These are phyloP conservation scores for Xenopus borealis DNA, from an alignment of 2,113 vertebrate species.

Conservation along the genomic window DNA sequence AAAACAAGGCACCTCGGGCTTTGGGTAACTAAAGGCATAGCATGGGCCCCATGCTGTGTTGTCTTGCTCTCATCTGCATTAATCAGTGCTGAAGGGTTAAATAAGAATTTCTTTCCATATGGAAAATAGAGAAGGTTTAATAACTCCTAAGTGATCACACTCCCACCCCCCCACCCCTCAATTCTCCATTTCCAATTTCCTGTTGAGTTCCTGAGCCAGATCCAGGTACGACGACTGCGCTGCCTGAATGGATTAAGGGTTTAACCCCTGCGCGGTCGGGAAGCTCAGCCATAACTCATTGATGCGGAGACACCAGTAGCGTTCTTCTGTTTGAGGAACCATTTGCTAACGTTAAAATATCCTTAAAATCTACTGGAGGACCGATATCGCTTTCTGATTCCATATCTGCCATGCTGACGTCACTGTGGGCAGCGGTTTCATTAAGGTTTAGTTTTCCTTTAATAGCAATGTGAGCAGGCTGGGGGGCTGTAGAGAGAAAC, in stretches of 20 bases:
- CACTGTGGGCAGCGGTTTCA: too few relatives aligned
- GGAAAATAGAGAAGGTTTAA: conserved; percentile 15
- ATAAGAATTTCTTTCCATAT: conserved; percentile 12
- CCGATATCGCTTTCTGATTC: too few relatives aligned
- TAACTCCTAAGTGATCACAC: conserved; percentile 3
- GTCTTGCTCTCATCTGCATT: background rate
- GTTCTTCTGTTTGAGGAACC: too few relatives aligned
- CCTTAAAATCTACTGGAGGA: too few relatives aligned
- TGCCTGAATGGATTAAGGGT: background rate
- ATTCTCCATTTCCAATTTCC: conserved; percentile 22
- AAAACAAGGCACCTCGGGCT: too few relatives aligned
- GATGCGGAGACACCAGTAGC: too few relatives aligned
- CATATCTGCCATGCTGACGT: too few relatives aligned
- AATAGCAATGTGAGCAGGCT: background rate
- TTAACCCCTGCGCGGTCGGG: background rate
- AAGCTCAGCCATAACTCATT: background rate
- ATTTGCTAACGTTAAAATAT: too few relatives aligned
- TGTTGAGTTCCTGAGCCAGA: conserved; percentile 6
- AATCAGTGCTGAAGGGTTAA: background rate
- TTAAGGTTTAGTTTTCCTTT: too few relatives aligned
- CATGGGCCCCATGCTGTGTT: background rate
- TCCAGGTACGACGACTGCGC: conserved; percentile 9
- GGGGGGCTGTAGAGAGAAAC: background rate
- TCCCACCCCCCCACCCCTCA: background rate
- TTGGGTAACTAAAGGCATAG: background rate